Evolutionary conservation across 2,888 invertebrate genomes (phyloP), one percentile per base, ranked within the genome.

Genomic region (Xestia sexstrigata): DNA sequence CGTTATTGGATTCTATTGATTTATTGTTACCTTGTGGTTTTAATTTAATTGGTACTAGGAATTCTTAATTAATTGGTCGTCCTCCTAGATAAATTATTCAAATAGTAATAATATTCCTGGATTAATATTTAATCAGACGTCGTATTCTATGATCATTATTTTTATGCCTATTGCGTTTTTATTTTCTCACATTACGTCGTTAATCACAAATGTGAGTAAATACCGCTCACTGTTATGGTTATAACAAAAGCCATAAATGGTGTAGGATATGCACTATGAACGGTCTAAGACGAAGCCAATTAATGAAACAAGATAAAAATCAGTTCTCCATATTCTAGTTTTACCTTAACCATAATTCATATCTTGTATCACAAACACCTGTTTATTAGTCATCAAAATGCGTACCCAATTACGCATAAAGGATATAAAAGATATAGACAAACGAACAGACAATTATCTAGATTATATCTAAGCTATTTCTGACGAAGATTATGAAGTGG

Each of bases 371-470:
- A 74, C 77, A 82, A 87, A 89, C 92, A 93, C 92, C 93, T 93
- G 93, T 87, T 85, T 87, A 86, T 90, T 91, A 91, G 87, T 91
- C 89, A 92, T 88, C 78, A 81, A 78, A 81, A 85, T 84, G 79
- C 74, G 75, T 84, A 86, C 86, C 75, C 78, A 85, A 84, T 83
- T 88, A 82, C 82, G 69, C 82, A 86, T 87, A 81, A 82, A 89
- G 78, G 83, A 87, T 78, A 86, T 76, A 70, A 63, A 69, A 72
- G 63, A 58, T 62, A 83, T 77, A 82, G 73, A 83, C 82, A 83
- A 68, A 82, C 76, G 58, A 74, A 84, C 68, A 78, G 83, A 86
- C 84, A 82, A 85, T 84, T 84, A 85, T 69, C 70, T 67, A 82
- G 78, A 84, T 84, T 82, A 84, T 74, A 86, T 81, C 78, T 76